A percentile compares a stretch with the other conserved stretches of the same genome.
Conservation (phyloP, 1,140 invertebrate genomes). For the Asbolus verrucosus region DNA sequence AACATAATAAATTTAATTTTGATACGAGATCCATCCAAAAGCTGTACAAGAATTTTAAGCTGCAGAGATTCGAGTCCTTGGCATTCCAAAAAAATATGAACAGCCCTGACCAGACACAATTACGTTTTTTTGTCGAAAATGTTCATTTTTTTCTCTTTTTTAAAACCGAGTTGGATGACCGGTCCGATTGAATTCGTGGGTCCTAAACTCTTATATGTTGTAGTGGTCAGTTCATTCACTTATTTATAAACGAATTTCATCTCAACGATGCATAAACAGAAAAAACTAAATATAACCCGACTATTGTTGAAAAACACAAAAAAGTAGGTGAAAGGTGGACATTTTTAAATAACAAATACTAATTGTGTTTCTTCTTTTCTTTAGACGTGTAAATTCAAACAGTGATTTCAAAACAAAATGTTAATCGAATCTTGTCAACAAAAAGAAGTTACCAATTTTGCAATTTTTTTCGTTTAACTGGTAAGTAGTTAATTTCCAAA, state of each 20-base stretch:
- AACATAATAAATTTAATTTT: no score
- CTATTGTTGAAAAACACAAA: slow-evolving; percentile 18
- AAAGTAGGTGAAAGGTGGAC: slow-evolving; percentile 45
- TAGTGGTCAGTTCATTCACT: slow-evolving; percentile 56
- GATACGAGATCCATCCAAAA: no score
- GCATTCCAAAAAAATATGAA: slow-evolving; percentile 16
- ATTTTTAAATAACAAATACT: slow-evolving; percentile 51
- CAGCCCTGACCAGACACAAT: slow-evolving; percentile 45
- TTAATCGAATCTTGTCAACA: no score
- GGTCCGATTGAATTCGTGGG: slow-evolving; percentile 50
- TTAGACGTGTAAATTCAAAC: neutral
- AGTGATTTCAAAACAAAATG: no score
- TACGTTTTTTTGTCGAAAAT: slow-evolving; percentile 41
- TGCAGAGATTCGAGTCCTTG: neutral
- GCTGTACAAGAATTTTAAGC: neutral
- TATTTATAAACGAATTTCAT: slow-evolving; percentile 9
- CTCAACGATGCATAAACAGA: slow-evolving; percentile 2
- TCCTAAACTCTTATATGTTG: slow-evolving; percentile 59
- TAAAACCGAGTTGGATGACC: slow-evolving; percentile 39
- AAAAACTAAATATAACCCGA: slow-evolving; percentile 41
- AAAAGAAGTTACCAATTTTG: no score
- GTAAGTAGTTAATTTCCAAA: no score
- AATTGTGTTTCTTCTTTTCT: slow-evolving; percentile 32
- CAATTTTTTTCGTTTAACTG: no score
- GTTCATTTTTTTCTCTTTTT: slow-evolving; percentile 10